A percentile compares a stretch with the other conserved stretches of the same genome.
phyloP scores from a whole-genome alignment of 2,113 vertebrate genomes.

The Setophaga coronata region DNA sequence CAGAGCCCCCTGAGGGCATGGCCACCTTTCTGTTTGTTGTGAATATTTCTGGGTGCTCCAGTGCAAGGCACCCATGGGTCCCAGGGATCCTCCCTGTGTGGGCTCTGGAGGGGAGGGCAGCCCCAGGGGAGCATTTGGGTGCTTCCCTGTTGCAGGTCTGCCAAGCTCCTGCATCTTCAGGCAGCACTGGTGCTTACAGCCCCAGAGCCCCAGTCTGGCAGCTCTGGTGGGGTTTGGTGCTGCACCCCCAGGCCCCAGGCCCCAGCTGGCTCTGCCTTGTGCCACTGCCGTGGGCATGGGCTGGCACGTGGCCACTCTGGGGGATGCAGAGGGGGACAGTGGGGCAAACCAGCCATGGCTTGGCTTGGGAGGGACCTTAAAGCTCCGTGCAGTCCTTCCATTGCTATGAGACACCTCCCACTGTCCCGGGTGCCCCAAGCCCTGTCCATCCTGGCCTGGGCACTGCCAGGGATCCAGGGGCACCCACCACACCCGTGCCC shows the following conservation, averaged over 20 bases:
- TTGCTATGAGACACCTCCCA: background rate
- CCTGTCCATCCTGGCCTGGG: accelerated
- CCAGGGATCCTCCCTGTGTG: background rate
- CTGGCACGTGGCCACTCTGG: background rate
- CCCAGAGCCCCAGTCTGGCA: background rate
- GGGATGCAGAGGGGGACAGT: accelerated
- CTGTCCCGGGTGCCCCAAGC: background rate
- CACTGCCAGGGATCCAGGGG: background rate
- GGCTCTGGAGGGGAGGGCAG: too few relatives aligned
- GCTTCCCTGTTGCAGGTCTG: background rate
- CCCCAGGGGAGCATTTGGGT: background rate
- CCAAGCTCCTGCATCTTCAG: background rate
- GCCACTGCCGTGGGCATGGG: accelerated
- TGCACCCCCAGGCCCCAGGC: background rate
- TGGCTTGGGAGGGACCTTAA: background rate
- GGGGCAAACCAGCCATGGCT: accelerated
- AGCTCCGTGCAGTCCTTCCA: background rate
- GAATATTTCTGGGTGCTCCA: background rate
- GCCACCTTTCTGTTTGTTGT: background rate
- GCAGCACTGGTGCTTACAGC: background rate
- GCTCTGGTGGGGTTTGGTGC: background rate
- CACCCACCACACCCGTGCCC: background rate
- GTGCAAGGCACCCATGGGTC: background rate
- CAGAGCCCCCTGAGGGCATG: accelerated
- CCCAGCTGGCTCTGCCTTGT: background rate